Conservation (phyloP, 2,888 invertebrate genomes). For the Drepana falcataria region DNA sequence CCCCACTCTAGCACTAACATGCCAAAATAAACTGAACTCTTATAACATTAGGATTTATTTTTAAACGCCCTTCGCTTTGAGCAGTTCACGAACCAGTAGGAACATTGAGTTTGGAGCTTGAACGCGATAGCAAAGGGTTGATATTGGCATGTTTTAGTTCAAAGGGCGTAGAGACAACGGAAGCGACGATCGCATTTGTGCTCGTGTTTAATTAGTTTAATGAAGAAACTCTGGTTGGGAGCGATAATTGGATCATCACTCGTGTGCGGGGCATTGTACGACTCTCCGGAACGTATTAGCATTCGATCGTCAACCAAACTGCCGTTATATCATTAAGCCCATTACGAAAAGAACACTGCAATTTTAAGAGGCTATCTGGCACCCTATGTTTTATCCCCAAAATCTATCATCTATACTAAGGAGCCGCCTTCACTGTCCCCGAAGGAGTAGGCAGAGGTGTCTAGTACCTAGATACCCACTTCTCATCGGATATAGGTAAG, state of each 20-base stretch:
- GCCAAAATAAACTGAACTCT: conserved; percentile 5
- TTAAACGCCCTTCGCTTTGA: conserved; percentile 8
- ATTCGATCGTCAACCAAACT: conserved; percentile 2
- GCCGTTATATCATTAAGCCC: no score
- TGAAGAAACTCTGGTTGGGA: conserved; percentile 60
- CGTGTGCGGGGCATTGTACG: conserved; percentile 29
- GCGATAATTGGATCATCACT: conserved; percentile 68
- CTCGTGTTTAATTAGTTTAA: conserved; percentile 64
- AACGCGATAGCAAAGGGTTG: background rate
- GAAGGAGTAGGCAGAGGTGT: no score
- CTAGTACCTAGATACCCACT: no score
- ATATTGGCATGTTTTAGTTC: conserved; percentile 11
- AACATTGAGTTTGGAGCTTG: conserved; percentile 18
- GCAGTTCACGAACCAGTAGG: background rate
- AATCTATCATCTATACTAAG: no score
- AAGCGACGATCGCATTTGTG: conserved; percentile 48
- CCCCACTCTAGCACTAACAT: conserved; percentile 30
- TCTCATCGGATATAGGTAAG: no score
- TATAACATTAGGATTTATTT: conserved; percentile 4
- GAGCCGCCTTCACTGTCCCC: no score
- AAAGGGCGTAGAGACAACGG: conserved; percentile 57
- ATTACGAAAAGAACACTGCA: no score
- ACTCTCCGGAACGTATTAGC: conserved; percentile 10
- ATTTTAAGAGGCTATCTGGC: no score
- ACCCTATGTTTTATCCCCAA: no score